Evolutionary conservation across 1,140 invertebrate genomes (phyloP).

Genomic region (Mactra quadrangularis): DNA sequence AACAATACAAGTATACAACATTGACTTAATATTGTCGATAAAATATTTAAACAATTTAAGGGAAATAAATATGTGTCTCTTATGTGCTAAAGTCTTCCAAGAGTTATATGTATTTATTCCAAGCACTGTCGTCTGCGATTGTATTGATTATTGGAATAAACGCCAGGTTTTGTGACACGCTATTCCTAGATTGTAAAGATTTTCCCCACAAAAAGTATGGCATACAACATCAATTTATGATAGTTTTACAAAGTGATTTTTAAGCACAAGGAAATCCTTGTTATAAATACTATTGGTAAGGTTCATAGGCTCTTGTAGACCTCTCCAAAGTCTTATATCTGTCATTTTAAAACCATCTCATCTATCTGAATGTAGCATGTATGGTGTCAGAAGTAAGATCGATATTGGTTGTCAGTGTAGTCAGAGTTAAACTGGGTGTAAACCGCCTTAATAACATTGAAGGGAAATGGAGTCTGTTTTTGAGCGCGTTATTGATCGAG

Average conservation of each 20-base stretch:
- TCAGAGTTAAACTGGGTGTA: conserved; percentile 62
- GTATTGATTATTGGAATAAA: conserved; percentile 32
- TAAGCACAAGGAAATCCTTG: conserved; percentile 31
- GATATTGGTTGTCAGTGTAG: conserved; percentile 48
- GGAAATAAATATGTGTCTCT: not conserved
- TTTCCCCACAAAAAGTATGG: conserved; percentile 16
- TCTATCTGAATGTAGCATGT: conserved; percentile 31
- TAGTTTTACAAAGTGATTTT: conserved; percentile 36
- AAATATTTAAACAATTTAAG: not conserved
- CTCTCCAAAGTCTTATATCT: not conserved
- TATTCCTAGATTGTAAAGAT: conserved; percentile 18
- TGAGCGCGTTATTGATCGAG: conserved; percentile 68
- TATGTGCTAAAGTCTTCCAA: not conserved
- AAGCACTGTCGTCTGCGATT: not conserved
- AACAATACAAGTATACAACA: no score
- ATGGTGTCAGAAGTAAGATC: conserved; percentile 33
- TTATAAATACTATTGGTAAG: conserved; percentile 7
- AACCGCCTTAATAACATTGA: conserved; percentile 56
- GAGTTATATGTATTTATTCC: conserved; percentile 9
- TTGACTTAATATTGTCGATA: no score
- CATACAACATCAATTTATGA: conserved; percentile 31
- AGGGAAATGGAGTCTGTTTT: conserved; percentile 59
- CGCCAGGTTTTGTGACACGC: conserved; percentile 18
- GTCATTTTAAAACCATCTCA: conserved; percentile 7
- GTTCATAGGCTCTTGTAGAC: conserved; percentile 10